Evolutionary conservation across 2,888 invertebrate species (phyloP), one percentile per base, ranked within the genome.

Genomic region (Chrysotoxum bicinctum): DNA sequence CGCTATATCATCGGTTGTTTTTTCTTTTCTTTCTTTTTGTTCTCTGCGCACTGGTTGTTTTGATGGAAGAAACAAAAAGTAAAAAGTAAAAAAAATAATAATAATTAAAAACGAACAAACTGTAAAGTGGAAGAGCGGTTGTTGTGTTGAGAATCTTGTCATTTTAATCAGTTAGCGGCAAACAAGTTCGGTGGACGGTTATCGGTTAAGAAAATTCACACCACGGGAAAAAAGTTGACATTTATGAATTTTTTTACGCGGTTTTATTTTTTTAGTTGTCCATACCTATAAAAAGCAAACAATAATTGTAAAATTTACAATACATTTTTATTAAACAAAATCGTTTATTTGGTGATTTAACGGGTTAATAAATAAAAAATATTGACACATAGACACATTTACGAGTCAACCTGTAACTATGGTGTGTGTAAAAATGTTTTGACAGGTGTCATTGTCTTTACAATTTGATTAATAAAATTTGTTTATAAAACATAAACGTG

Each of bases 131-230:
- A 84, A 80, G 70, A 75, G 66, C 70, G 80, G 60, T 80, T 80
- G 84, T 84, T 84, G 75, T 80, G 84, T 84, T 84, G 75, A 84
- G 80, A 75, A 60, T 70, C n/a, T 60, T 80, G 72, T 45, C 75
- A 60, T 80, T n/a, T n/a, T 79, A 80, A 80, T 84, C 84, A 84
- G 80, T 84, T 78, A 84, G 87, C 74, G 80, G 76, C 72, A 81
- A 87, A 87, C 88, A 87, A 88, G 86, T 87, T 79, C 86, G 85
- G 87, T 80, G 87, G 78, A 87, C 81, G 87, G 87, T 82, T 88
- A 87, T 87, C 88, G 86, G 87, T 87, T 69, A 48, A 40, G 19
- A 58, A 58, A 14, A 79, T 50, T 75, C 40, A 62, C 56, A 58
- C 23, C 10, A 70, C 45, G 40, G 16, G 43, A 40, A 2, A 45